Percentiles rank a stretch among this genome's conserved stretches.
Conservation (phyloP, 2,888 invertebrate genomes). For the Clitarchus hookeri region DNA sequence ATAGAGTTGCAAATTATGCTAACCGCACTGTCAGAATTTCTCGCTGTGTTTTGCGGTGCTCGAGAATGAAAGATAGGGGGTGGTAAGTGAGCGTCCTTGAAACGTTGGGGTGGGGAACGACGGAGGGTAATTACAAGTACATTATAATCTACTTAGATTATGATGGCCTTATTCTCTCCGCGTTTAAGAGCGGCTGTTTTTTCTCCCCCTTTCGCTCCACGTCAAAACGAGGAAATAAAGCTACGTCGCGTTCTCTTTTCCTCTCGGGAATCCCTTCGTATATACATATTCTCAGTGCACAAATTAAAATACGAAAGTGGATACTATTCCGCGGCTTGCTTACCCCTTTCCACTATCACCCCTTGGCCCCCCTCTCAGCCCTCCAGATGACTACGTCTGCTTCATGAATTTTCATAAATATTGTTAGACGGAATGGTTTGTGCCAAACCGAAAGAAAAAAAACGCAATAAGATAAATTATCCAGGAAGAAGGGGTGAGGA, state of each 20-base stretch:
- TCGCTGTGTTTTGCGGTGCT: not conserved
- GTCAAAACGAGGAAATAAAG: constrained; percentile 6
- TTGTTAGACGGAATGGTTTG: constrained; percentile 10
- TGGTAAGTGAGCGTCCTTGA: not conserved
- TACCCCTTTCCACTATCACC: not conserved
- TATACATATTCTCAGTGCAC: not conserved
- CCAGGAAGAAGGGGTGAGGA: not conserved
- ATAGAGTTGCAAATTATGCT: not conserved
- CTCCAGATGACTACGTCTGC: not conserved
- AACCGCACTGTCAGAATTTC: not conserved
- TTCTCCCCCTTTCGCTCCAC: not conserved
- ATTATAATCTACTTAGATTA: constrained; percentile 10
- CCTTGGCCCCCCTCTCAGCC: not conserved
- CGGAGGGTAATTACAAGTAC: not conserved
- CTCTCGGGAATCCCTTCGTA: not conserved
- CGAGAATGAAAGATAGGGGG: not conserved
- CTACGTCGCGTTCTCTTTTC: not conserved
- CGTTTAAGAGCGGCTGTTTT: not conserved
- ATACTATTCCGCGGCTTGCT: constrained; percentile 8
- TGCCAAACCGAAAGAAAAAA: not conserved
- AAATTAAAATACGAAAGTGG: not conserved
- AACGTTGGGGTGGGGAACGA: not conserved
- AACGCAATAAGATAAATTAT: constrained; percentile 14
- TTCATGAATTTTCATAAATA: constrained; percentile 4
- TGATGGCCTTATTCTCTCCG: not conserved